Evolutionary conservation across 1,140 invertebrate species (phyloP), one percentile per base, ranked within the genome.

Genomic region (Pectinophora gossypiella): DNA sequence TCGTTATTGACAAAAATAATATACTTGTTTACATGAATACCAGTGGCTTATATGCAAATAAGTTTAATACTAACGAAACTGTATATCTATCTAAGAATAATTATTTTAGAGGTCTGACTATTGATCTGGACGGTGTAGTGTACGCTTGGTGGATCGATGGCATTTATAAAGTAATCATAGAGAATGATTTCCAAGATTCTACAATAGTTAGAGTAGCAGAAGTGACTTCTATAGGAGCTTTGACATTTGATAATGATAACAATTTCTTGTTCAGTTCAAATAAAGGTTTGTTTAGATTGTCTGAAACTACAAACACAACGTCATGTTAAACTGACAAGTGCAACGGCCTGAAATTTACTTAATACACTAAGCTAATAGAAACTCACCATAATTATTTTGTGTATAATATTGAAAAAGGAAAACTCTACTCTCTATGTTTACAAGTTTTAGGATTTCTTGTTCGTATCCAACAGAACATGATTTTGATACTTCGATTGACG

Each of bases 141-240:
- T 83, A 82, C 27, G 66, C 68, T 9, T 85, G 79, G 81, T 85
- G 77, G 81, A 27, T 86, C n/a, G 83, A 86, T 51, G 73, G 67
- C 13, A 68, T 86, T 16, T 86, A 83, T 35, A 80, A 68, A 65
- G 65, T 85, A 1, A 38, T 63, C 48, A 54, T 83, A 18, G 64
- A 60, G 13, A 64, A 58, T 10, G 68, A 68, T 19, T 47, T 83
- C 12, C 9, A 47, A 0, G 48, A 76, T 19, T 77, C 81, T 10
- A 62, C 9, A 10, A 18, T 86, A 15, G 61, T 56, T 0, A 80
- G 62, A 54, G 56, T 82, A 0, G 69, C 69, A 6, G 52, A 73
- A 19, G 49, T 85, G 16, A 61, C 69, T 0, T 20, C 18, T 4
- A 72, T 87, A 13, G 76, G 73, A 2, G 71, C 73, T 0, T 50